Base-by-base conservation (phyloP, 2,888 invertebrate genomes). In the Caenorhabditis zanzibari region DNA sequence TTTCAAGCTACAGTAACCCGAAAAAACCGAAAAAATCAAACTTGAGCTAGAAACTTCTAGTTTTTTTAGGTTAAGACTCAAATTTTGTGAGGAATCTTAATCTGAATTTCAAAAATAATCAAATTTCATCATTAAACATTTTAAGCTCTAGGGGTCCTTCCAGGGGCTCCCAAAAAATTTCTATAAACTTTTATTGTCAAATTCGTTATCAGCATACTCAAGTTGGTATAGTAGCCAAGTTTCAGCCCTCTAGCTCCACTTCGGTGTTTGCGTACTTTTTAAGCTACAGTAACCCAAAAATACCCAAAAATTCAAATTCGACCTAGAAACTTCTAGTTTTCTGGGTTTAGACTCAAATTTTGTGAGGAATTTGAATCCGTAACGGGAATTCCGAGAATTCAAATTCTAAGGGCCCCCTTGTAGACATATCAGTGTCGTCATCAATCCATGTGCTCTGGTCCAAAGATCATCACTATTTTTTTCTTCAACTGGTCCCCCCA, bases 391-490 rank as follows among this genome's bases (percentile, higher is more conserved):
- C 12, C 12, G 44, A 32, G 7, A 32, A 32, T 32, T n/a, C n/a
- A 32, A 32, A 32, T 32, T 32, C 32, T 32, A 32, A 32, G 32
- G 5, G 32, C 7, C 32, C 32, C 32, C 32, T 32, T 32, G 32
- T 4, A 32, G 32, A 32, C 32, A 12, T 38, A 38, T 38, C 38
- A 38, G 38, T 38, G 38, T 38, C 38, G 38, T 38, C 38, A 12
- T 38, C 52, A 49, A 5, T 49, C n/a, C n/a, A n/a, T n/a, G n/a
- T n/a, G n/a, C 32, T 58, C 24, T 54, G 24, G 22, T 32, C 49
- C 64, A 66, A 66, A 66, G 64, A 66, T 66, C 64, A 49, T 47
- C 10, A 10, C 49, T 19, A n/a, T 9, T 26, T 44, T 63, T 38
- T 22, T 63, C 26, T n/a, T n/a, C n/a, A 9, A 14, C n/a, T 6